Evolutionary conservation across 2,888 invertebrate genomes (phyloP), one percentile per base, ranked within the genome.

Genomic region (Euplexia lucipara): DNA sequence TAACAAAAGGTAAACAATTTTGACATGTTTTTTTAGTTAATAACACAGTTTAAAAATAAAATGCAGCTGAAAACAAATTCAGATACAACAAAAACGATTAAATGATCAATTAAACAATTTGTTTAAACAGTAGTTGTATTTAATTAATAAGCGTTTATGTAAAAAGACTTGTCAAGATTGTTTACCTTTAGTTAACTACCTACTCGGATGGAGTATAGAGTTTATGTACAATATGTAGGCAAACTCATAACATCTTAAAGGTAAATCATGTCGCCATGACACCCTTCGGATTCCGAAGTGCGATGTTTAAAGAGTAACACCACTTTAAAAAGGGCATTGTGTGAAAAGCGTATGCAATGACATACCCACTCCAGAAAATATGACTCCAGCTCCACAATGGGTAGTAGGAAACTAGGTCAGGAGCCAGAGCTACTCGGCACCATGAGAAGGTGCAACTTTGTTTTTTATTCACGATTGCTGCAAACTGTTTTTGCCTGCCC

Each of bases 321-420:
- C 45, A 70, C 34, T 70, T 47, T 16, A 57, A 75, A 70, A 65
- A 62, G 20, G 22, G 35, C 49, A 67, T 78, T 71, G 71, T 79
- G 60, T 49, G 35, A 70, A 59, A 60, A 68, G 26, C 53, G 64
- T 80, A 41, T 71, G 82, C 75, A 75, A 78, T 81, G 81, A 76
- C 82, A 75, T 56, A 68, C 68, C 64, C 79, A 82, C 84, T 86
- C 78, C 76, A 82, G 81, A 82, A 79, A 83, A 83, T 85, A 81
- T 85, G 85, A 85, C 84, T 84, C 74, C 79, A 70, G 52, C 59
- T 34, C 74, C 70, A 80, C 82, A 80, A 86, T 83, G 82, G 83
- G 60, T 66, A 61, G 56, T 8, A 16, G 35, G 35, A 75, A 86
- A 84, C 70, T 86, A 57, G 87, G 87, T 87, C 87, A 86, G 83